phyloP scores from a whole-genome alignment of 2,888 invertebrate species.

The Euspilapteryx auroguttella region DNA sequence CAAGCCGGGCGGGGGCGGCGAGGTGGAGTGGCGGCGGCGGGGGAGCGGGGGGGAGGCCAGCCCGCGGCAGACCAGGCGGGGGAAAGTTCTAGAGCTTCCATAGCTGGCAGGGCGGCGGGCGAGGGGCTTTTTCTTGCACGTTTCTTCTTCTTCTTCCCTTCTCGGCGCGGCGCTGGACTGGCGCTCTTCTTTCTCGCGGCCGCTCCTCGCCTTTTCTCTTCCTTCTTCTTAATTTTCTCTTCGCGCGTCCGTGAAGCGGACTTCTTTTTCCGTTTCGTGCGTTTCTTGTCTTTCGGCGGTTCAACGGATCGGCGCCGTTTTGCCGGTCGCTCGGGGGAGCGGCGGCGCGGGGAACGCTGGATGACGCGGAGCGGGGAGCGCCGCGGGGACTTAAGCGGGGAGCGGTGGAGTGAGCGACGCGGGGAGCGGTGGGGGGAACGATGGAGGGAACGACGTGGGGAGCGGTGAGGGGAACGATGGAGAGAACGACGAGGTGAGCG shows the following conservation, averaged over 20 bases:
- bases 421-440: slow-evolving; percentile 5
- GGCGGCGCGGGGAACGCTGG: slow-evolving; percentile 10
- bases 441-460: slow-evolving; percentile 15
- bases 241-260: too few species aligned
- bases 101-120: too few species aligned
- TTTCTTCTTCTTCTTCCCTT: slow-evolving; percentile 28
- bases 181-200: slow-evolving; percentile 14
- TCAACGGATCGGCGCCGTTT: background rate
- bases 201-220: slow-evolving; percentile 24
- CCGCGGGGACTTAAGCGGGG: slow-evolving; percentile 10
- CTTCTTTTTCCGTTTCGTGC: too few species aligned
- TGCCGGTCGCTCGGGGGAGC: slow-evolving; percentile 9
- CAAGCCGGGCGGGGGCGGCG: slow-evolving; percentile 62
- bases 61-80: slow-evolving; percentile 14
- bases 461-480: slow-evolving; percentile 15
- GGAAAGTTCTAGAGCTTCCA: slow-evolving; percentile 21
- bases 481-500: background rate
- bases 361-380: slow-evolving; percentile 14
- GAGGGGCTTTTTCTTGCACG: slow-evolving; percentile 20
- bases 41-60: slow-evolving; percentile 40
- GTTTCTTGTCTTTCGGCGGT: slow-evolving; percentile 14
- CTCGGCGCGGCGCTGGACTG: slow-evolving; percentile 16
- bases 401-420: background rate
- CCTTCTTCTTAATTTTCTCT: slow-evolving; percentile 19
- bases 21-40: slow-evolving; percentile 68